Conservation (phyloP, 2,888 invertebrate genomes). For the Urechis unicinctus region DNA sequence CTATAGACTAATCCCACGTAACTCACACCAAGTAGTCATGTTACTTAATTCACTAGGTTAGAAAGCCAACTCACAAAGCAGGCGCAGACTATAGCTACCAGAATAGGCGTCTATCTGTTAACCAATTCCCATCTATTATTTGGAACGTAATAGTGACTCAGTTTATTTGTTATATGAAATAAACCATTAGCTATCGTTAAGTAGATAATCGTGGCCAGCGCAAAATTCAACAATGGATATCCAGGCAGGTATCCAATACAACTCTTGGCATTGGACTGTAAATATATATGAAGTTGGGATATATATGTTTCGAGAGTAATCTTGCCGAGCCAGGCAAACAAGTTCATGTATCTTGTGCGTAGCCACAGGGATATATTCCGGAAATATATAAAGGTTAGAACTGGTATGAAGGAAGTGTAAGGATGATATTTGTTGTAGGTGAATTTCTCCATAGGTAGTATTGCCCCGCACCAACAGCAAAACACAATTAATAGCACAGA, state of each 20-base stretch:
- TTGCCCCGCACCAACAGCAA: slow-evolving; percentile 22
- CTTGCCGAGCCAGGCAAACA: slow-evolving; percentile 34
- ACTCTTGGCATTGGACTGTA: slow-evolving; percentile 35
- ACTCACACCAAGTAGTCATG: no score
- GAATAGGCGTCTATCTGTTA: no score
- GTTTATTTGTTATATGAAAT: slow-evolving; percentile 28
- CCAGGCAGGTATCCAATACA: slow-evolving; percentile 27
- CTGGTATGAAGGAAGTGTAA: slow-evolving; percentile 28
- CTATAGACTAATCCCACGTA: no score
- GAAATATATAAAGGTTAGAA: slow-evolving; percentile 27
- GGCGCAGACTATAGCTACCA: no score
- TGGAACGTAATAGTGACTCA: no score
- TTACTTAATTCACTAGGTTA: no score
- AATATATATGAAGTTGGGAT: slow-evolving; percentile 34
- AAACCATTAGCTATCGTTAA: slow-evolving; percentile 26
- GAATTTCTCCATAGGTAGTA: slow-evolving; percentile 24
- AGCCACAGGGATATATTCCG: slow-evolving; percentile 28
- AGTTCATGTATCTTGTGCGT: slow-evolving; percentile 23
- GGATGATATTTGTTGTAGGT: slow-evolving; percentile 29
- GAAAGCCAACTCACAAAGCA: no score
- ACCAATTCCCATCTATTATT: no score
- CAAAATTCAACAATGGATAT: slow-evolving; percentile 31
- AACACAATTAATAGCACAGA: slow-evolving; percentile 5
- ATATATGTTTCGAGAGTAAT: slow-evolving; percentile 39
- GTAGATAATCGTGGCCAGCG: slow-evolving; percentile 30